Evolutionary conservation across 2,113 vertebrate species (phyloP).

Genomic region (Nesospiza acunhae): DNA sequence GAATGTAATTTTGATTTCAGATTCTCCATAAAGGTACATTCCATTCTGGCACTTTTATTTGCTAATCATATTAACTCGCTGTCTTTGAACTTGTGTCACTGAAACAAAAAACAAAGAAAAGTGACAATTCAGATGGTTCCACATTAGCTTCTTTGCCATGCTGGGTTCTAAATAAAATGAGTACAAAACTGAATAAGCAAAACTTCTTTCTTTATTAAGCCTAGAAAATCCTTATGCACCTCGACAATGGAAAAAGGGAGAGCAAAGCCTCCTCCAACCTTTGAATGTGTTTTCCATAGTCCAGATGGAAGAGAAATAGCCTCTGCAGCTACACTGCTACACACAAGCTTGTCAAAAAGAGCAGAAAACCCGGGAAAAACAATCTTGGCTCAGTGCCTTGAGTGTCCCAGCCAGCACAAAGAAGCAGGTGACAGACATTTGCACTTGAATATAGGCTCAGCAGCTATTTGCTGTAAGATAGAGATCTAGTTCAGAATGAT

Average conservation of each 20-base stretch:
- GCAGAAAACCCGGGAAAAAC: background rate
- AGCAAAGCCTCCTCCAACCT: background rate
- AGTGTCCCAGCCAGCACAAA: background rate
- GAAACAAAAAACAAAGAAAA: background rate
- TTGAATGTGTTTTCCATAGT: background rate
- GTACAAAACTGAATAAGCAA: background rate
- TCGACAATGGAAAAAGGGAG: background rate
- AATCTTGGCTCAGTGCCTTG: background rate
- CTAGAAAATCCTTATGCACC: background rate
- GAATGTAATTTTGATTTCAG: background rate
- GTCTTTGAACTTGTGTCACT: background rate
- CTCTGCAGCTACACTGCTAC: background rate
- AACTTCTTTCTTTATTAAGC: background rate
- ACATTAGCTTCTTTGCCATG: background rate
- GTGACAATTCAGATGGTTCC: background rate
- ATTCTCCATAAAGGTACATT: background rate
- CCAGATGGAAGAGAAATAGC: background rate
- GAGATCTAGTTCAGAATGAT: background rate
- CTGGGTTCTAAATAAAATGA: background rate
- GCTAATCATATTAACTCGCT: background rate
- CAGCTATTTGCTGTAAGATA: background rate
- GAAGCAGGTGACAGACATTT: background rate
- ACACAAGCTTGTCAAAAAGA: background rate
- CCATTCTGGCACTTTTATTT: background rate
- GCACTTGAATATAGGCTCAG: background rate